Conservation (phyloP, 2,113 vertebrate species). For the Laticauda laticaudata region DNA sequence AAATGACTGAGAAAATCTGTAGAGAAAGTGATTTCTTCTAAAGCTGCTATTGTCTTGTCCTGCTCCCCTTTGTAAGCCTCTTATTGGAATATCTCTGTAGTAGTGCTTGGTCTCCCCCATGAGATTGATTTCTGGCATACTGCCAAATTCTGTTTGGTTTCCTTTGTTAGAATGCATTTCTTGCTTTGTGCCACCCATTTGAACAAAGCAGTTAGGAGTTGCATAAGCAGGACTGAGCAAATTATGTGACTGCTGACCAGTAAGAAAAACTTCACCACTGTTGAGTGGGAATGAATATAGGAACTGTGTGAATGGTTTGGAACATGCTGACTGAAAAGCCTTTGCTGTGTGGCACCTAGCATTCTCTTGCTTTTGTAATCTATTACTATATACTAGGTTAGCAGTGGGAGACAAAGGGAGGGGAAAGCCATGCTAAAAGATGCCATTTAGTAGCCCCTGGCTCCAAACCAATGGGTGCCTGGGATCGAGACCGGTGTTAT, state of each 20-base stretch:
- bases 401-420: not conserved
- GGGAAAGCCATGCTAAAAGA: not conserved
- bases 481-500: not conserved
- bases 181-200: not conserved
- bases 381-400: not conserved
- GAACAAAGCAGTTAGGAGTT: not conserved
- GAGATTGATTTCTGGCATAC: not conserved
- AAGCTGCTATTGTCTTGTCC: not conserved
- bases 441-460: not conserved
- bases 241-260: not conserved
- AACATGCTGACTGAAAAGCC: not conserved
- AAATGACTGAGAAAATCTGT: not conserved
- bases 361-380: not conserved
- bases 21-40: not conserved
- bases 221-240: conserved; percentile 4
- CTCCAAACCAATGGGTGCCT: not conserved
- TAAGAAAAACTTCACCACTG: not conserved
- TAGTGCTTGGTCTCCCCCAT: not conserved
- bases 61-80: not conserved
- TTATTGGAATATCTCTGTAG: not conserved
- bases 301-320: not conserved
- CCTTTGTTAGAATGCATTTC: conserved; percentile 1
- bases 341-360: not conserved
- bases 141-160: not conserved
- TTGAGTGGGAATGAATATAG: not conserved